Evolutionary conservation across 2,113 vertebrate genomes (phyloP).

Genomic region (Hylia prasina): DNA sequence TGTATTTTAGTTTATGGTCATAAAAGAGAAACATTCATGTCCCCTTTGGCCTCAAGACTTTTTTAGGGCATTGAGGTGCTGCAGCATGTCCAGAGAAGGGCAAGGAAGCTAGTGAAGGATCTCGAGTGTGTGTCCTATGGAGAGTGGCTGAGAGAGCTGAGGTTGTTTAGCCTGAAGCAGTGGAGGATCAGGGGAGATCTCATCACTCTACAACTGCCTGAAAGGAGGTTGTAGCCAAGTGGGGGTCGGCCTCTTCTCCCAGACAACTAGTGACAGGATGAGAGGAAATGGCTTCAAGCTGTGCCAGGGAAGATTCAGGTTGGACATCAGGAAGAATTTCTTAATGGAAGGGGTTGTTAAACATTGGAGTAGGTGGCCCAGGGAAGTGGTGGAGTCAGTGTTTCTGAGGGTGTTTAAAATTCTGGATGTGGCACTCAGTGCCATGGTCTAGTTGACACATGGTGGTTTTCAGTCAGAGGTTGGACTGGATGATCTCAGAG

Average conservation of each 20-base stretch:
- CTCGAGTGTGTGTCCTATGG: not conserved
- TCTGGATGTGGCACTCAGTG: not conserved
- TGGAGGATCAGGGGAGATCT: not conserved
- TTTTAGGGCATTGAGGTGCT: not conserved
- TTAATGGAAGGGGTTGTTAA: not conserved
- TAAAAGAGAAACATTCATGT: not conserved
- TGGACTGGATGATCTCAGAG: not conserved
- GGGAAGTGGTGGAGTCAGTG: not conserved
- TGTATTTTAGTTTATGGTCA: not conserved
- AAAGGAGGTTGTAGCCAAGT: not conserved
- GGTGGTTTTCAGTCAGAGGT: not conserved
- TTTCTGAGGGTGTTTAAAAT: not conserved
- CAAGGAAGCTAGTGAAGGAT: rapidly evolving
- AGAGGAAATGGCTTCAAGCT: not conserved
- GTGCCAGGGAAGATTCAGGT: not conserved
- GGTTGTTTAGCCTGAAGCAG: not conserved
- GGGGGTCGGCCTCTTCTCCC: rapidly evolving
- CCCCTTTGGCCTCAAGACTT: not conserved
- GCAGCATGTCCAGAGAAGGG: not conserved
- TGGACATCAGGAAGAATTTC: not conserved
- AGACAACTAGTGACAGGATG: not conserved
- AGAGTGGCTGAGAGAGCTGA: not conserved
- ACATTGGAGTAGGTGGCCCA: not conserved
- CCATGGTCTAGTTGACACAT: not conserved
- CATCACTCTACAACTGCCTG: not conserved